Conservation (phyloP, 2,797 vertebrate genomes). For the Characodon lateralis region DNA sequence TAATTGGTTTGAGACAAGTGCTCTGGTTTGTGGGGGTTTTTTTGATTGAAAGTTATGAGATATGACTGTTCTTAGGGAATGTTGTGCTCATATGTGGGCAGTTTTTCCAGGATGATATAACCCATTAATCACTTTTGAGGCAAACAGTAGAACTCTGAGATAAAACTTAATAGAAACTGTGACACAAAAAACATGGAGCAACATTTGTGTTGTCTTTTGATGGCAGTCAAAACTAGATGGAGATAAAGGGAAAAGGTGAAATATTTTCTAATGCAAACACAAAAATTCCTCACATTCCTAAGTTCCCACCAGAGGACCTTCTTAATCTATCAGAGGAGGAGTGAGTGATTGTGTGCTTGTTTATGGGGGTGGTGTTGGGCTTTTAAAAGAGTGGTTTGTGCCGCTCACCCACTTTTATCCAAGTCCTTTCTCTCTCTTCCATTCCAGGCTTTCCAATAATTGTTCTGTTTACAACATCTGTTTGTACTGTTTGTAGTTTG, state of each 20-base stretch:
- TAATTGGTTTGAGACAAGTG: conserved; percentile 10
- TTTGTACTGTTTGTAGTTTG: conserved; percentile 5
- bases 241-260: conserved; percentile 47
- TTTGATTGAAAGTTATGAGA: conserved; percentile 10
- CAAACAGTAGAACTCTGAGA: conserved; percentile 7
- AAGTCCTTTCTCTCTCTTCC: conserved; percentile 45
- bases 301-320: conserved; percentile 71
- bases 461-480: conserved; percentile 14
- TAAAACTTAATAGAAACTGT: conserved; percentile 2
- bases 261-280: conserved; percentile 83
- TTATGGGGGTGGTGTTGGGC: conserved; percentile 19
- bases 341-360: conserved; percentile 33
- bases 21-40: conserved; percentile 29
- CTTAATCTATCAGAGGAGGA: conserved; percentile 78
- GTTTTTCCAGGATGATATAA: not conserved
- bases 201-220: conserved; percentile 27
- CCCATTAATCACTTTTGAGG: conserved; percentile 7
- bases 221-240: conserved; percentile 17
- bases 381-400: conserved; percentile 39
- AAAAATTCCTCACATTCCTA: conserved; percentile 89
- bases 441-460: conserved; percentile 17
- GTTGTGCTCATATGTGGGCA: not conserved
- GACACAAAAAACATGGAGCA: not conserved
- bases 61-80: not conserved
- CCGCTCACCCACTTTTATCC: conserved; percentile 57